Percentiles rank a stretch among this genome's conserved stretches.
Evolutionary conservation across 2,113 vertebrate genomes (phyloP).

Genomic region (Oenanthe melanoleuca): DNA sequence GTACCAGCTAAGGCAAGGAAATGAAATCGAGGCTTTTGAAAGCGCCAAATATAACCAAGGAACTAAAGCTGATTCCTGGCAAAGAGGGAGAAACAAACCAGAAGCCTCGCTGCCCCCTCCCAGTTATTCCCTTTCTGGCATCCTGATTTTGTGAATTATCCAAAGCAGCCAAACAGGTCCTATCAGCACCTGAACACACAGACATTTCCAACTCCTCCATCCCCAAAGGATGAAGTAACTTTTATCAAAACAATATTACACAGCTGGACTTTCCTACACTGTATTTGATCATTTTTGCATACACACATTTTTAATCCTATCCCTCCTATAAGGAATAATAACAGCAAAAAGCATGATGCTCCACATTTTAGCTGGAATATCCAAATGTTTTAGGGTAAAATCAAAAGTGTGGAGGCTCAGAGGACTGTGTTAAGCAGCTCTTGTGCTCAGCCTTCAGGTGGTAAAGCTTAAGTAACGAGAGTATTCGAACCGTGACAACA

Average conservation of each 20-base stretch:
- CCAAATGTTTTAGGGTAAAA: not conserved
- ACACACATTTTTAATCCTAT: not conserved
- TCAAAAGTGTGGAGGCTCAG: conserved; percentile 2
- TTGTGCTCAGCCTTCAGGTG: conserved; percentile 52
- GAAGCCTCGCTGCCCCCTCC: not conserved
- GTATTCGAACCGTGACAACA: conserved; percentile 32
- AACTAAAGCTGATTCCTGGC: not conserved
- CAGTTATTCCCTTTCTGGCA: not conserved
- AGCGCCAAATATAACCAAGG: not conserved
- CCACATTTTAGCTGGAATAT: not conserved
- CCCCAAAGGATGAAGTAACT: not conserved
- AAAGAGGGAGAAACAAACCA: not conserved
- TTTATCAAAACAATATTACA: not conserved
- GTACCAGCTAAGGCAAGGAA: not conserved
- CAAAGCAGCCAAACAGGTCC: not conserved
- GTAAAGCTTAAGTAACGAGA: conserved; percentile 4
- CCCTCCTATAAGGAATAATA: not conserved
- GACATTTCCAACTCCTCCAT: not conserved
- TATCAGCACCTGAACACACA: not conserved
- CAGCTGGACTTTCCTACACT: not conserved
- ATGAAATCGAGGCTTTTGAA: not conserved
- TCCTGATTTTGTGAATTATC: not conserved
- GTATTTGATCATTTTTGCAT: not conserved
- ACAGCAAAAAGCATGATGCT: not conserved
- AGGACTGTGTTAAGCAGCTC: conserved; percentile 31